Evolutionary conservation across 2,113 vertebrate species (phyloP).

Genomic region (Todiramphus saurophagus): DNA sequence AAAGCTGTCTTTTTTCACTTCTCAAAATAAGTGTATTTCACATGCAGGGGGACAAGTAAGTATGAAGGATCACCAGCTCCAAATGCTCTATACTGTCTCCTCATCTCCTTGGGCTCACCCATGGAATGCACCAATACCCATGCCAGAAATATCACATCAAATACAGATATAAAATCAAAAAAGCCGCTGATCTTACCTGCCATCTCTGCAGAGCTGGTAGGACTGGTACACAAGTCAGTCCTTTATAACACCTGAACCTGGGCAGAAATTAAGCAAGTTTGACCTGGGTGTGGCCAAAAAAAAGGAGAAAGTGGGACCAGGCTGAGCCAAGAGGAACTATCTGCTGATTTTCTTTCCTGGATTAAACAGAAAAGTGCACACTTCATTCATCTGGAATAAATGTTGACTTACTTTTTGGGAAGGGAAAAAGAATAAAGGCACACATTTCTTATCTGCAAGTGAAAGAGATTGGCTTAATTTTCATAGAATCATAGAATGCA

Average conservation of each 20-base stretch:
- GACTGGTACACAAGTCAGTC: background rate
- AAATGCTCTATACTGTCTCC: background rate
- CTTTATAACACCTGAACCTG: background rate
- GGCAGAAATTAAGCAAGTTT: background rate
- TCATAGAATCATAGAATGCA: too few relatives aligned
- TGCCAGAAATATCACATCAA: background rate
- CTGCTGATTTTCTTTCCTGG: background rate
- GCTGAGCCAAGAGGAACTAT: constrained; percentile 44
- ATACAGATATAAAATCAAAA: background rate
- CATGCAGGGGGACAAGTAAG: background rate
- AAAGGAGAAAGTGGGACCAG: background rate
- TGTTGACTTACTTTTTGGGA: background rate
- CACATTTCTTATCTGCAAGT: background rate
- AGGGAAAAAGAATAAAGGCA: background rate
- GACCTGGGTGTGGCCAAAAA: background rate
- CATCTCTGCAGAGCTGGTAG: background rate
- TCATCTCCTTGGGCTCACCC: background rate
- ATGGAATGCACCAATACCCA: background rate
- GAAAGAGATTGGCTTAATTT: background rate
- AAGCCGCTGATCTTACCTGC: constrained; percentile 24
- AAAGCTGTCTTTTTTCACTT: background rate
- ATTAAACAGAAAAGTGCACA: background rate
- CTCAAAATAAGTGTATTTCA: background rate
- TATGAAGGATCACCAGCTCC: background rate
- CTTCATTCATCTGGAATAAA: background rate